phyloP scores from a whole-genome alignment of 2,113 vertebrate genomes.

The Nipponia nippon region DNA sequence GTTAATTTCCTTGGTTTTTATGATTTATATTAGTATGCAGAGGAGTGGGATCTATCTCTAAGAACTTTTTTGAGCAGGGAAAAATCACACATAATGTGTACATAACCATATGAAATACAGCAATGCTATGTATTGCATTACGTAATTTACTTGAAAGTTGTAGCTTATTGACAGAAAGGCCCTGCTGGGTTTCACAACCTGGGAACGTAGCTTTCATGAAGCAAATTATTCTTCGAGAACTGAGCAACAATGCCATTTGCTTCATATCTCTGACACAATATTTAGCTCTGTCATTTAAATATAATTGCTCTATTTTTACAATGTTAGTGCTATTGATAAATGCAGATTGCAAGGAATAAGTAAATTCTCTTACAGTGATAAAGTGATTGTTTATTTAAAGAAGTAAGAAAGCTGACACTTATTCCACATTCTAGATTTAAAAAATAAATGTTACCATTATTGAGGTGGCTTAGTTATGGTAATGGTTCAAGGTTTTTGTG shows the following conservation, averaged over 20 bases:
- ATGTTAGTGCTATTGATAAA: conserved; percentile 64
- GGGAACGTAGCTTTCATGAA: conserved; percentile 59
- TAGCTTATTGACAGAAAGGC: conserved; percentile 65
- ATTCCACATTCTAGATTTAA: background rate
- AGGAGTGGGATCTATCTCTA: background rate
- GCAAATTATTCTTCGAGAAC: conserved; percentile 60
- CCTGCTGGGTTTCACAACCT: conserved; percentile 57
- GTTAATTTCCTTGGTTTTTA: conserved; percentile 16
- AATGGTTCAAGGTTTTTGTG: background rate
- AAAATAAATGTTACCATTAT: background rate
- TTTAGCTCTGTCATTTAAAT: conserved; percentile 71
- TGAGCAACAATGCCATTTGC: conserved; percentile 54
- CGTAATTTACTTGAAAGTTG: conserved; percentile 67
- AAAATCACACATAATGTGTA: background rate
- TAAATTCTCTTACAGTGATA: background rate
- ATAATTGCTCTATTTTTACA: conserved; percentile 70
- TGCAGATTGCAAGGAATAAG: conserved; percentile 52
- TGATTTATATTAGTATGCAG: conserved; percentile 26
- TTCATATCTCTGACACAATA: conserved; percentile 73
- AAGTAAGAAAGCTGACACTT: background rate
- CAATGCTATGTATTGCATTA: conserved; percentile 39
- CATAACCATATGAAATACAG: conserved; percentile 41
- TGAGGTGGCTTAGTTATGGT: background rate
- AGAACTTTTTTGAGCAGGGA: background rate
- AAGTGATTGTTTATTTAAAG: background rate